Percentiles rank a stretch among this genome's conserved stretches.
Evolutionary conservation across 2,888 invertebrate species (phyloP).

Genomic region (Apoderus coryli): DNA sequence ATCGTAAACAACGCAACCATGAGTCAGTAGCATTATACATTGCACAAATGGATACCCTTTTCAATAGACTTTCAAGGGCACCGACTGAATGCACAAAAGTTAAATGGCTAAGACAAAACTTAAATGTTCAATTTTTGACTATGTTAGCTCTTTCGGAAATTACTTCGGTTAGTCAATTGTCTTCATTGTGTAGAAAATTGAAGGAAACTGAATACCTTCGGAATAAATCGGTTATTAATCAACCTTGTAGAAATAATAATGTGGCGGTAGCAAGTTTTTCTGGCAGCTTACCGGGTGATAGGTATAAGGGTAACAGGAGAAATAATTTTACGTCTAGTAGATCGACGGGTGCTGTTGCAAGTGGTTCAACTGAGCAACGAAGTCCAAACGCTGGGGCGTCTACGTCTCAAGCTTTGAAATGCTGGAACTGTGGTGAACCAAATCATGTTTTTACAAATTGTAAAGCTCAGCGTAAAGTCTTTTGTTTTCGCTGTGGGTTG

Average conservation of each 20-base stretch:
- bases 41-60: conserved; percentile 4
- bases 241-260: no score
- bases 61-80: conserved; percentile 1
- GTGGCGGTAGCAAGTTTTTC: no score
- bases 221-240: no score
- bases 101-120: conserved; percentile 3
- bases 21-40: conserved; percentile 6
- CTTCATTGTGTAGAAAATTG: not conserved
- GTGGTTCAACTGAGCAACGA: no score
- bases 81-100: conserved; percentile 3
- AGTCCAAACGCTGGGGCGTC: no score
- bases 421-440: conserved; percentile 1
- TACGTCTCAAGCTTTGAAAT: not conserved
- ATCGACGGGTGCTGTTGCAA: no score
- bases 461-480: not conserved
- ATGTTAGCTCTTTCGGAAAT: conserved; percentile 6
- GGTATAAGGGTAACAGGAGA: no score
- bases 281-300: no score
- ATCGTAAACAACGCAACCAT: conserved; percentile 1
- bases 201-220: not conserved
- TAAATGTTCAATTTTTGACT: not conserved
- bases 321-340: no score
- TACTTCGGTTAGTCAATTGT: not conserved
- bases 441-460: conserved; percentile 1
- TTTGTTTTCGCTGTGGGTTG: conserved; percentile 1